Percentiles rank a stretch among this genome's conserved stretches.
Conservation (phyloP, 2,888 invertebrate genomes). For the Pristionchus entomophagus region DNA sequence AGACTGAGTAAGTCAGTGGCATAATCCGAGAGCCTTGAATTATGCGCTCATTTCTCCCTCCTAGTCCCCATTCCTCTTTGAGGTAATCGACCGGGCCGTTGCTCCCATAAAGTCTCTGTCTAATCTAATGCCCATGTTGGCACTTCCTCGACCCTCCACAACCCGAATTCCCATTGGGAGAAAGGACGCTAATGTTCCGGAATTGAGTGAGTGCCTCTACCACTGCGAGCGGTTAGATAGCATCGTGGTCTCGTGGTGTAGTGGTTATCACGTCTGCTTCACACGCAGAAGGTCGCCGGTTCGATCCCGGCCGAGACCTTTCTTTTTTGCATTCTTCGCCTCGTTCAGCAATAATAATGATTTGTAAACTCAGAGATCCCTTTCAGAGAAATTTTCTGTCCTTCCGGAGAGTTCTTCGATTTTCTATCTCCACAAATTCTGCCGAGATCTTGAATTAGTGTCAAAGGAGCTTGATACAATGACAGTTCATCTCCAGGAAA, state of each 20-base stretch:
- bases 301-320: slow-evolving; percentile 53
- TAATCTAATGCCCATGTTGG: slow-evolving; percentile 59
- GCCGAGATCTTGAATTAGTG: not conserved
- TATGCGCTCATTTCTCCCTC: not conserved
- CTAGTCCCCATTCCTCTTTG: too few relatives aligned
- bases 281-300: slow-evolving; percentile 60
- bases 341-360: not conserved
- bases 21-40: not conserved
- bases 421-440: slow-evolving; percentile 19
- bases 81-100: slow-evolving; percentile 59
- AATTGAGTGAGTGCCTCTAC: not conserved
- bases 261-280: slow-evolving; percentile 59
- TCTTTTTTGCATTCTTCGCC: not conserved
- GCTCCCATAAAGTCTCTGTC: slow-evolving; percentile 58
- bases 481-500: not conserved
- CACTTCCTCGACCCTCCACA: slow-evolving; percentile 47
- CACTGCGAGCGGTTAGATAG: not conserved
- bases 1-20: not conserved
- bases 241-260: slow-evolving; percentile 53
- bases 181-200: not conserved
- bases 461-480: slow-evolving; percentile 20
- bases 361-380: not conserved
- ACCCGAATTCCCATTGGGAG: slow-evolving; percentile 40
- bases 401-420: too few relatives aligned
- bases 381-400: not conserved